Evolutionary conservation across 2,797 vertebrate genomes (phyloP).

Genomic region (Sitta carolinensis): DNA sequence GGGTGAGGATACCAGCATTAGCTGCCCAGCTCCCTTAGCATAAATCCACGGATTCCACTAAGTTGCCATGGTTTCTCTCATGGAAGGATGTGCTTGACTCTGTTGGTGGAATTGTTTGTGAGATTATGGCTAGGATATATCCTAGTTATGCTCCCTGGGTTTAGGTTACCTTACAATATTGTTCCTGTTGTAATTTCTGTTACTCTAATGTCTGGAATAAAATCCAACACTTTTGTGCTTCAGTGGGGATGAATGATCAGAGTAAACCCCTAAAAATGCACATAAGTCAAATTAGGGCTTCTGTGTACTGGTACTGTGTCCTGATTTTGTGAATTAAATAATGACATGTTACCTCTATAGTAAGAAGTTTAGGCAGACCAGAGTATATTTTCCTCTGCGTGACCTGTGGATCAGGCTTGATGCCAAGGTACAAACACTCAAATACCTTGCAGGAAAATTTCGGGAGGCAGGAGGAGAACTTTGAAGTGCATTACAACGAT

Average conservation of each 20-base stretch:
- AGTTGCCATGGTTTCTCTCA: slow-evolving; percentile 30
- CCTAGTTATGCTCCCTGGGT: background rate
- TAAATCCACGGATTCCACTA: background rate
- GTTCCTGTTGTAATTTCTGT: background rate
- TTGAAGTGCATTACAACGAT: slow-evolving; percentile 91
- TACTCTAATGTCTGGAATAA: background rate
- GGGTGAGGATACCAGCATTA: background rate
- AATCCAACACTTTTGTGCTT: background rate
- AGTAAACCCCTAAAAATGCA: background rate
- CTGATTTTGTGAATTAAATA: background rate
- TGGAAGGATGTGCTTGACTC: background rate
- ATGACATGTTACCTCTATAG: background rate
- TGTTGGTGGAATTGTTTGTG: background rate
- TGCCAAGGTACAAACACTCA: background rate
- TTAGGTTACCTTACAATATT: background rate
- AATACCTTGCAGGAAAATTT: slow-evolving; percentile 89
- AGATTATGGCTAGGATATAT: background rate
- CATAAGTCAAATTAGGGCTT: background rate
- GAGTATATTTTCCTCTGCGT: background rate
- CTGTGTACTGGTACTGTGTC: background rate
- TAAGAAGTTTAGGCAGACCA: background rate
- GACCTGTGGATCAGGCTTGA: background rate
- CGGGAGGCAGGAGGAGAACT: slow-evolving; percentile 89
- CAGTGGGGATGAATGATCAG: background rate
- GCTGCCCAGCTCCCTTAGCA: background rate